Base-by-base conservation (phyloP, 2,888 invertebrate species). In the Temnothorax unifasciatus region DNA sequence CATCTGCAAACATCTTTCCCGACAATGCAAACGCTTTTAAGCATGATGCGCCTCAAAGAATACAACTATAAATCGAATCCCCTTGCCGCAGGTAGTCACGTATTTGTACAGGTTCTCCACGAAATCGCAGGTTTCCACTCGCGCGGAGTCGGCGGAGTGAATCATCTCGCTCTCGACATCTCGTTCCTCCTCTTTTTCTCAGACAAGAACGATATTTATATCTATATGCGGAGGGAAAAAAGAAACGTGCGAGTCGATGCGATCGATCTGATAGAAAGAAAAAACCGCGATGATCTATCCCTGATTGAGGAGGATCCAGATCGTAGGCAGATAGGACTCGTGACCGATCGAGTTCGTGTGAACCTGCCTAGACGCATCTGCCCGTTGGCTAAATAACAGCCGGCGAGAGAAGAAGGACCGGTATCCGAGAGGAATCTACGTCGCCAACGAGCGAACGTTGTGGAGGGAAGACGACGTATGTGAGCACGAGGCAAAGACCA, bases 71-170 rank as follows among this genome's bases (percentile, higher is more conserved):
- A 83, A 89, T 85, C 83, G 77, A 85, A 85, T 87, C 77, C 77
- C 66, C 25, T 54, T 81, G 73, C 75, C 84, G 87, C 89, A 86
- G 90, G 86, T 90, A 90, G 89, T 89, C 86, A 86, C 87, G 89
- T 89, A 90, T 90, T 90, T 90, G 89, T 90, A 85, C 75, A 38
- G 66, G 54, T 59, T 77, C 61, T 64, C 61, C 68, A 59, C 69
- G 18, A 82, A 57, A 52, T 50, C 68, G 54, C 52, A 71, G 79
- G 74, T 79, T 79, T 34, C 64, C 81, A 66, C 47, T 86, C 86
- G 76, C 82, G 74, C 52, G 29, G 64, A 21, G 21, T 21, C 21
- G 21, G 21, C 21, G 21, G 21, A 73, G 59, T 34, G 44, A 69
- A 47, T 77, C 54, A 38, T 38, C 63, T 29, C 63, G 41, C n/a